These are phyloP conservation scores for Eilema griseolum DNA, from an alignment of 2,888 invertebrate genomes.

Conservation along the genomic window DNA sequence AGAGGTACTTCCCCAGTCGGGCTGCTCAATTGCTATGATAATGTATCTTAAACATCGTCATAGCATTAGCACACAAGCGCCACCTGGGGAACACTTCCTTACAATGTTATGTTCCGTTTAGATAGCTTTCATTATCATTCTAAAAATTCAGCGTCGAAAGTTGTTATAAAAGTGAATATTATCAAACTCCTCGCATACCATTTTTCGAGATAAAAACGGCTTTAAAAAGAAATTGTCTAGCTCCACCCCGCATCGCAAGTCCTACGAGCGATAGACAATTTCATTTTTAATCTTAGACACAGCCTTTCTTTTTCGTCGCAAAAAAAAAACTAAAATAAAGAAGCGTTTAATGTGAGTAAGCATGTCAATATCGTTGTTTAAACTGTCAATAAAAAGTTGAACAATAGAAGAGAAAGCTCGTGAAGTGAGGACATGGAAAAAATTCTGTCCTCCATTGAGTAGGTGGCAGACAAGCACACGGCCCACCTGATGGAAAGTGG, in stretches of 20 bases:
- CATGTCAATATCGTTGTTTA: too few species aligned
- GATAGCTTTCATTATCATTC: neutral
- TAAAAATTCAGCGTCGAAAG: neutral
- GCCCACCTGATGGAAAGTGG: too few species aligned
- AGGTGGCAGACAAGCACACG: too few species aligned
- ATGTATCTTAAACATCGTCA: neutral
- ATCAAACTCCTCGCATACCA: neutral
- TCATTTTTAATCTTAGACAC: neutral
- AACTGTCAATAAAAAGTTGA: too few species aligned
- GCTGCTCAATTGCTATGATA: too few species aligned
- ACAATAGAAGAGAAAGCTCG: too few species aligned
- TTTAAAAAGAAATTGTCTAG: neutral
- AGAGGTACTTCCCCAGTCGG: too few species aligned
- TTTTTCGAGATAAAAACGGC: neutral
- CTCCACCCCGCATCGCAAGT: constrained; percentile 12
- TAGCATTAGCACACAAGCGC: neutral
- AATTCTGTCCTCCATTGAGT: too few species aligned
- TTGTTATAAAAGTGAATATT: constrained; percentile 4
- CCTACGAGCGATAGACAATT: neutral
- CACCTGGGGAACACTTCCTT: neutral
- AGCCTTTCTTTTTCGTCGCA: too few species aligned
- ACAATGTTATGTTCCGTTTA: neutral
- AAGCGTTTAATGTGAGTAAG: too few species aligned
- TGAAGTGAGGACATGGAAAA: too few species aligned
- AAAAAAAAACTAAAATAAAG: too few species aligned